Conservation (phyloP, 2,113 vertebrate genomes). For the Mixornis gularis region DNA sequence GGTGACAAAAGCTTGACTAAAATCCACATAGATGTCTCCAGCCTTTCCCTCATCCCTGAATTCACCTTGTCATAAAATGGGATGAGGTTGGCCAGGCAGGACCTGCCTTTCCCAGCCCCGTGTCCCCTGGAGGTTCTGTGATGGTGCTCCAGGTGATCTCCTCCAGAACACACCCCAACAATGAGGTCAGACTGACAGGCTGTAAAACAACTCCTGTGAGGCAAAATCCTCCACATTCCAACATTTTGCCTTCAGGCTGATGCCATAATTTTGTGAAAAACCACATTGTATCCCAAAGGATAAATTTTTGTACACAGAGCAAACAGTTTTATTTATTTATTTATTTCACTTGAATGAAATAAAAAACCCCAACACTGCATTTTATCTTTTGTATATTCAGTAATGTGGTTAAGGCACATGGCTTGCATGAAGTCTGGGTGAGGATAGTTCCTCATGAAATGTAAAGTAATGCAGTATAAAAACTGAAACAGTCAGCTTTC, state of each 20-base stretch:
- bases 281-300: background rate
- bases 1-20: background rate
- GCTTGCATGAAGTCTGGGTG: background rate
- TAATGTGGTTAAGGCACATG: background rate
- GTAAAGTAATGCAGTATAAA: background rate
- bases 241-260: background rate
- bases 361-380: background rate
- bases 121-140: background rate
- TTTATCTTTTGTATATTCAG: background rate
- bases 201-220: background rate
- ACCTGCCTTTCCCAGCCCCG: background rate
- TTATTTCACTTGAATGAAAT: background rate
- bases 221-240: background rate
- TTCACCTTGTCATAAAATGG: too few relatives aligned
- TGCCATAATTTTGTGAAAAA: conserved; percentile 2
- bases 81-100: background rate
- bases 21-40: background rate
- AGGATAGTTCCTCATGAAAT: background rate
- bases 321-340: background rate
- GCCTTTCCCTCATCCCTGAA: background rate
- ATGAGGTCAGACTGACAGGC: background rate
- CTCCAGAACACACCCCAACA: background rate
- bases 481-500: background rate
- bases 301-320: background rate
- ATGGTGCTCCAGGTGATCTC: background rate